Evolutionary conservation across 1,140 invertebrate species (phyloP).

Genomic region (Pseudomyrmex pallidus): DNA sequence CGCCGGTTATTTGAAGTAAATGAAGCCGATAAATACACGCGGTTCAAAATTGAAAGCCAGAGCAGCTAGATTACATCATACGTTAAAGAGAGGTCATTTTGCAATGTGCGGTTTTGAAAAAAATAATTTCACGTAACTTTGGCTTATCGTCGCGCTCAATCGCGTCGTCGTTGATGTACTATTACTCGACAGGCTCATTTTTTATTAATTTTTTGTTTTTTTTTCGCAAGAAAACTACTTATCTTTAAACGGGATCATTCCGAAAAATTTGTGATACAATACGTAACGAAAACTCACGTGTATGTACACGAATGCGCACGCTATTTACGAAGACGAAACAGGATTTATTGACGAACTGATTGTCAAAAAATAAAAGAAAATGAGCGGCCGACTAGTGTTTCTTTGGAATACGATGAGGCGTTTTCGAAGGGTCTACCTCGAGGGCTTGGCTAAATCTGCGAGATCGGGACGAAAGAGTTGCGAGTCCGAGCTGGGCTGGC

Average conservation of each 20-base stretch:
- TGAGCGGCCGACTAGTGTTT: slow-evolving; percentile 9
- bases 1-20: slow-evolving; percentile 49
- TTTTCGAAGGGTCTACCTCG: slow-evolving; percentile 45
- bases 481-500: slow-evolving; percentile 21
- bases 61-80: background rate
- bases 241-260: slow-evolving; percentile 12
- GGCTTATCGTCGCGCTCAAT: slow-evolving; percentile 32
- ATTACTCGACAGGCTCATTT: background rate
- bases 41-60: slow-evolving; percentile 56
- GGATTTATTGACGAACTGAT: slow-evolving; percentile 36
- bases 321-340: background rate
- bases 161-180: background rate
- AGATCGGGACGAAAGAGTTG: slow-evolving; percentile 18
- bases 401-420: slow-evolving; percentile 37
- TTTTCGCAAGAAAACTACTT: background rate
- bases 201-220: slow-evolving; percentile 1
- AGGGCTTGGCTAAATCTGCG: slow-evolving; percentile 54
- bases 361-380: slow-evolving; percentile 44
- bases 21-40: slow-evolving; percentile 60
- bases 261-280: slow-evolving; percentile 18
- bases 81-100: slow-evolving; percentile 24
- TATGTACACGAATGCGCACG: background rate
- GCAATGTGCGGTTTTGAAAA: background rate
- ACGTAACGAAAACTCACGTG: background rate
- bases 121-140: slow-evolving; percentile 33